Base-by-base conservation (phyloP, 2,797 vertebrate genomes). In the Harpagifer antarcticus region DNA sequence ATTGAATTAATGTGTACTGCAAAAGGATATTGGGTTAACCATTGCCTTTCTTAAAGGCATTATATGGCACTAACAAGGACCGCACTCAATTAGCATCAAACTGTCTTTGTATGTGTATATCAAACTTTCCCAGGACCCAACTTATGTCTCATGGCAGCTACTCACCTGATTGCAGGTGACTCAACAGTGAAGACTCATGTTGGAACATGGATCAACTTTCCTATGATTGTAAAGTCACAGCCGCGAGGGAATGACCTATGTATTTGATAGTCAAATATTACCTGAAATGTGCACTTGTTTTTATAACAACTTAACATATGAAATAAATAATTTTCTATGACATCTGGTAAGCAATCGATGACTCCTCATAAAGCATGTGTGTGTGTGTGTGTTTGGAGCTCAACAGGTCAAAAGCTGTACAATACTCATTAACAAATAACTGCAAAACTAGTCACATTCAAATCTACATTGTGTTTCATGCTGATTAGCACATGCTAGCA, bases 251-350 rank as follows among this genome's bases (percentile, higher is more conserved):
- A 71, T 47, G 59, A 12, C 74, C 72, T 54, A 44, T 45, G 78
- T 88, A 91, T 91, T 86, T 90, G 84, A 89, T 73, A 84, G 58
- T 88, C 79, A 89, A 88, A 90, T 83, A 68, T 76, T 68, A 60
- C 42, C 43, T 40, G 50, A 73, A 85, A 70, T 57, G 47, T 67
- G 40, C 23, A 54, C 81, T 88, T 91, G 57, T 87, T 82, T 71
- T 77, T 82, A 61, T 42, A 62, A 67, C 14, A 0, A 65, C 52
- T 69, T 55, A 44, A 76, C 70, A 59, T 42, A 60, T 44, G 17
- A 65, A 93, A 93, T 92, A 88, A 88, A 92, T 86, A 77, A 89
- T 90, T 89, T 88, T 93, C 23, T 63, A 52, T 54, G 54, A 3
- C 33, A 3, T 37, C 5, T 63, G 1, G 4, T 19, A 3, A 58